These are phyloP conservation scores for Oasisia sp. DNA, from an alignment of 2,888 invertebrate genomes.

Conservation along the genomic window DNA sequence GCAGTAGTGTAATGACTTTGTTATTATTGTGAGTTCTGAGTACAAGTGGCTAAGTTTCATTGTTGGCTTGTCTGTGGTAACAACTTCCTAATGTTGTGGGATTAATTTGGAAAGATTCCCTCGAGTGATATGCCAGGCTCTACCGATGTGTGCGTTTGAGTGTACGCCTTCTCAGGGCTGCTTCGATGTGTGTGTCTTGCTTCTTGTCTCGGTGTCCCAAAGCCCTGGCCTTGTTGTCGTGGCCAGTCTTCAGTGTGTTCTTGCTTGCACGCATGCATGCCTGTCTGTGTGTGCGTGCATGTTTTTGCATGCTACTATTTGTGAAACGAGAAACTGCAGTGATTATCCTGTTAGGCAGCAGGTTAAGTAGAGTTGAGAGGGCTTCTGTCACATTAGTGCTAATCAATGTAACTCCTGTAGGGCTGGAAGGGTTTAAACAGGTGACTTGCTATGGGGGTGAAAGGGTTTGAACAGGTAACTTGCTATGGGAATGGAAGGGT, in stretches of 20 bases:
- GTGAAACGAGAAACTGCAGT: neutral
- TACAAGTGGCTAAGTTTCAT: neutral
- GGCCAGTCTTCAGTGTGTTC: neutral
- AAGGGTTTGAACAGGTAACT: no score
- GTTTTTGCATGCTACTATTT: neutral
- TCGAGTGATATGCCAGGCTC: neutral
- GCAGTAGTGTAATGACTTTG: neutral
- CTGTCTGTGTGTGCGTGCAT: neutral
- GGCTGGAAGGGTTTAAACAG: neutral
- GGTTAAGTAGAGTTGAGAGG: neutral
- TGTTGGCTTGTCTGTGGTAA: conserved; percentile 17
- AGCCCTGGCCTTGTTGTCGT: neutral
- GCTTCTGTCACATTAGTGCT: neutral
- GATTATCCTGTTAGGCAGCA: neutral
- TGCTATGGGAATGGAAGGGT: no score
- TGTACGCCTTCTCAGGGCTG: neutral
- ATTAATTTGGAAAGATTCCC: neutral
- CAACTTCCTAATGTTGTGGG: neutral
- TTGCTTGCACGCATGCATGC: conserved; percentile 8
- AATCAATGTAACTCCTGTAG: no score
- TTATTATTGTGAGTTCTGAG: neutral
- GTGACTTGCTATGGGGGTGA: no score
- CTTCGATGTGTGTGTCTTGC: neutral
- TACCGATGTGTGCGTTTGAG: neutral
- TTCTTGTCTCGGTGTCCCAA: neutral